A percentile compares a stretch with the other conserved stretches of the same genome.
Conservation (phyloP, 2,797 vertebrate genomes). For the Cuculus canorus region DNA sequence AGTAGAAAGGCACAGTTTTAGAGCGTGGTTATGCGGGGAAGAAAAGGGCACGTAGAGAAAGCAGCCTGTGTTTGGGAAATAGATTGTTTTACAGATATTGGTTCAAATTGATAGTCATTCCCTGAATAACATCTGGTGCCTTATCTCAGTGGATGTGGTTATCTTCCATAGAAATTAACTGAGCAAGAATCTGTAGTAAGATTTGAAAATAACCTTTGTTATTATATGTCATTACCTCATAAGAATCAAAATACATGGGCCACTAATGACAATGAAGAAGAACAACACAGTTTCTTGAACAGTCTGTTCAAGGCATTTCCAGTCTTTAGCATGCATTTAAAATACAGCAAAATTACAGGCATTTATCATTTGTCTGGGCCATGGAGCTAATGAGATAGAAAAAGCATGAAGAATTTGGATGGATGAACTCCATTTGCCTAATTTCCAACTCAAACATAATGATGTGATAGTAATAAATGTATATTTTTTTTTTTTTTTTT, state of each 20-base stretch:
- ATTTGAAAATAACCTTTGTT: constrained; percentile 51
- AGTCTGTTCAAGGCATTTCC: constrained; percentile 33
- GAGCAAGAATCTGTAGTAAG: neutral
- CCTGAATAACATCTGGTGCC: constrained; percentile 23
- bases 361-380: constrained; percentile 52
- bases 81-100: constrained; percentile 33
- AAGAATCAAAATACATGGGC: constrained; percentile 11
- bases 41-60: neutral
- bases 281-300: constrained; percentile 24
- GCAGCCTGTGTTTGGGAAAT: constrained; percentile 28
- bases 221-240: constrained; percentile 34
- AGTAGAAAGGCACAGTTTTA: neutral
- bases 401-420: constrained; percentile 11
- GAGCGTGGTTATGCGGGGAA: neutral
- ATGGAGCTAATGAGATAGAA: constrained; percentile 38
- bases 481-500: neutral
- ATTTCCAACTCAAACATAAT: constrained; percentile 27
- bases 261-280: constrained; percentile 39
- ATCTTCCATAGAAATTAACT: constrained; percentile 11
- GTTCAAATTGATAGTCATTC: constrained; percentile 27
- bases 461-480: neutral
- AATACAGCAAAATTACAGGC: constrained; percentile 18
- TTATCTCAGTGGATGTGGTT: constrained; percentile 42
- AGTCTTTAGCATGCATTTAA: constrained; percentile 28
- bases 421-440: constrained; percentile 16